These are phyloP conservation scores for Drosophila auraria DNA, from an alignment of 1,140 invertebrate species.

Conservation along the genomic window DNA sequence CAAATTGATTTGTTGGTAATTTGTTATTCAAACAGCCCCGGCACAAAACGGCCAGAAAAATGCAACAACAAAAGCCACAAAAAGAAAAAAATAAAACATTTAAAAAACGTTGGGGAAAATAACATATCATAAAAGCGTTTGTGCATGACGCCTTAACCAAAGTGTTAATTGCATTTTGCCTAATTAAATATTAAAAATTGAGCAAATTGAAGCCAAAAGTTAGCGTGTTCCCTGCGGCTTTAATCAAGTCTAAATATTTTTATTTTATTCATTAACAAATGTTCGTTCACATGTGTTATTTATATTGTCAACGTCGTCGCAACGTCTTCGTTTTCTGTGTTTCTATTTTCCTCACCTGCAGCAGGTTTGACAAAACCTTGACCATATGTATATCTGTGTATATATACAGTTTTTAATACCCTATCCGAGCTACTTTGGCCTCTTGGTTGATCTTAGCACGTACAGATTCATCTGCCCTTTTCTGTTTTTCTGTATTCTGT, in stretches of 20 bases:
- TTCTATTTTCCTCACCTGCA: constrained; percentile 64
- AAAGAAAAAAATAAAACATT: constrained; percentile 8
- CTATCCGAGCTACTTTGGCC: constrained; percentile 21
- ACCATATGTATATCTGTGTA: constrained; percentile 62
- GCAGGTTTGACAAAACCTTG: constrained; percentile 76
- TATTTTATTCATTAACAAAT: constrained; percentile 19
- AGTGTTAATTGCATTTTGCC: constrained; percentile 75
- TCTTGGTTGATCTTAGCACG: constrained; percentile 30
- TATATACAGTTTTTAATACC: constrained; percentile 38
- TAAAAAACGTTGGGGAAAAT: constrained; percentile 28
- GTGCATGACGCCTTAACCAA: constrained; percentile 56
- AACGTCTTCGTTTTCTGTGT: constrained; percentile 51
- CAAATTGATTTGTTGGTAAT: constrained; percentile 80
- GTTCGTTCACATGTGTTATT: constrained; percentile 14
- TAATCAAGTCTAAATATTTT: constrained; percentile 59
- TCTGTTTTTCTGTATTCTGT: constrained; percentile 19
- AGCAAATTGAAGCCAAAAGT: constrained; percentile 57
- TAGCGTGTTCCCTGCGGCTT: constrained; percentile 52
- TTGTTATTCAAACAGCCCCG: constrained; percentile 74
- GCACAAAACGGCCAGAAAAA: constrained; percentile 54
- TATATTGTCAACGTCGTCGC: constrained; percentile 70
- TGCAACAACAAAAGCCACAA: constrained; percentile 46
- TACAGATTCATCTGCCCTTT: constrained; percentile 9
- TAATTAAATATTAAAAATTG: constrained; percentile 78
- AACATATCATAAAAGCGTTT: constrained; percentile 36